Evolutionary conservation across 2,113 vertebrate species (phyloP).

Genomic region (Leucosticte australis): DNA sequence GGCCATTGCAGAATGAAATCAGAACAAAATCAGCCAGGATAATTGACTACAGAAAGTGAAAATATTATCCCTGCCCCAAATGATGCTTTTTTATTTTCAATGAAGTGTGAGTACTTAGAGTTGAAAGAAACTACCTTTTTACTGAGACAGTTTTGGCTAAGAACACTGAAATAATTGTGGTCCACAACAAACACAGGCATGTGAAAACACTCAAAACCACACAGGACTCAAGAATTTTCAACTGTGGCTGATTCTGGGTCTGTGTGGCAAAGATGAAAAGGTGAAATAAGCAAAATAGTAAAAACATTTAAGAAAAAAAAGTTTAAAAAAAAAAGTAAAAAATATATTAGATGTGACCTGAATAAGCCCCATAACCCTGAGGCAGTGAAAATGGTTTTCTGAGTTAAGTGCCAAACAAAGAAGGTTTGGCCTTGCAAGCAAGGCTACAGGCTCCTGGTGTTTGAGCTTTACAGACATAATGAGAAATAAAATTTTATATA

Average conservation of each 20-base stretch:
- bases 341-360: background rate
- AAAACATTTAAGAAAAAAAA: background rate
- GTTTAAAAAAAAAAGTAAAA: rapidly evolving
- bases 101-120: background rate
- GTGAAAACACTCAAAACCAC: background rate
- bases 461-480: background rate
- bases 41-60: background rate
- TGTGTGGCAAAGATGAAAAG: background rate
- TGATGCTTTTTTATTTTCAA: background rate
- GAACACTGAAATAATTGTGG: background rate
- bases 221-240: background rate
- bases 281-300: background rate
- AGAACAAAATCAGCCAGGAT: background rate
- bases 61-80: background rate
- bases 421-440: background rate
- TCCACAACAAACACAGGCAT: background rate
- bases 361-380: background rate
- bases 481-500: background rate
- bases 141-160: background rate
- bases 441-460: background rate
- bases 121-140: background rate
- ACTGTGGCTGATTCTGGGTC: background rate
- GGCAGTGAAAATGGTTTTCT: background rate
- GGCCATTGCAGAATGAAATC: background rate
- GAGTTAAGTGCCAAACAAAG: background rate